A percentile compares a stretch with the other conserved stretches of the same genome.
These are phyloP conservation scores for Eupithecia inturbata DNA, from an alignment of 2,888 invertebrate species.

Conservation along the genomic window DNA sequence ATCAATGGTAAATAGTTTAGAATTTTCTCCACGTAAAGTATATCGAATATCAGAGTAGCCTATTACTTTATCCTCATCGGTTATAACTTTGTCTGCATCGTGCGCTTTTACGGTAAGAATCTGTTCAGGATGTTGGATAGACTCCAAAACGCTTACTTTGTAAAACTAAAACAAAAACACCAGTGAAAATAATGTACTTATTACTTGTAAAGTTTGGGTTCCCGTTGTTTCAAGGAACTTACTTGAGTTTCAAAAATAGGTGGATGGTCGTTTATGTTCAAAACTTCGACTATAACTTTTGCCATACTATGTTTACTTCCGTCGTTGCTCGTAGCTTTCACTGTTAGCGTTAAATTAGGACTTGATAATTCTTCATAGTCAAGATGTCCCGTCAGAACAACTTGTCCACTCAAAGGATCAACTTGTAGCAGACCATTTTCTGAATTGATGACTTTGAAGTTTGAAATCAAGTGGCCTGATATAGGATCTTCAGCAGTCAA, in stretches of 20 bases:
- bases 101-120: constrained; percentile 88
- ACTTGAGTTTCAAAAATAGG: constrained; percentile 88
- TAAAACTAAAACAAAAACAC: constrained; percentile 79
- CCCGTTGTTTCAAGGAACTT: constrained; percentile 40
- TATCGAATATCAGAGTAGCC: constrained; percentile 90
- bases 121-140: constrained; percentile 86
- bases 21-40: constrained; percentile 88
- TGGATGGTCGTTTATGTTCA: constrained; percentile 91
- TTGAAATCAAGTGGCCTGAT: constrained; percentile 85
- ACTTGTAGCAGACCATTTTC: constrained; percentile 83
- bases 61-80: constrained; percentile 80
- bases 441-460: constrained; percentile 83
- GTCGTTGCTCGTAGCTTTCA: constrained; percentile 82
- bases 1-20: constrained; percentile 89
- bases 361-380: constrained; percentile 90
- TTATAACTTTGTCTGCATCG: constrained; percentile 87
- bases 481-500: constrained; percentile 89
- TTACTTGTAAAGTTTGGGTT: neutral
- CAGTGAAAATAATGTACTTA: neutral
- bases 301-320: constrained; percentile 86
- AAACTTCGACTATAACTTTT: constrained; percentile 87
- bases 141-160: constrained; percentile 88
- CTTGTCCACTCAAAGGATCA: constrained; percentile 88
- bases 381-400: constrained; percentile 88
- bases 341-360: constrained; percentile 83